phyloP scores from a whole-genome alignment of 1,140 invertebrate species.

The Papilio polyxenes region DNA sequence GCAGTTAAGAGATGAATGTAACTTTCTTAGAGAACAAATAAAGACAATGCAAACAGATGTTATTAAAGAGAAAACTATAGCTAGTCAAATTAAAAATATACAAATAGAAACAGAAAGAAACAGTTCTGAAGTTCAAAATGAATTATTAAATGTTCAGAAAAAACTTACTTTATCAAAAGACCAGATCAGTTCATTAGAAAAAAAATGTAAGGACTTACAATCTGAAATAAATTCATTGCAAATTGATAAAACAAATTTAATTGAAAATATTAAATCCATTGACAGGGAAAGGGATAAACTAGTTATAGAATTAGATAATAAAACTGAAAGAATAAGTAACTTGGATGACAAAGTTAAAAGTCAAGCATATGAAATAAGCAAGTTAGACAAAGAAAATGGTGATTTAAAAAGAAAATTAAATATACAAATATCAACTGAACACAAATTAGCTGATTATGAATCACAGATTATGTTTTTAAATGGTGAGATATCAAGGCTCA shows the following conservation, averaged over 20 bases:
- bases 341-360: slow-evolving; percentile 82
- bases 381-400: slow-evolving; percentile 71
- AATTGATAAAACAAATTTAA: slow-evolving; percentile 81
- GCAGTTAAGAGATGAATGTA: slow-evolving; percentile 73
- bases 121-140: slow-evolving; percentile 81
- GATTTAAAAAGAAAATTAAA: slow-evolving; percentile 74
- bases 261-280: slow-evolving; percentile 79
- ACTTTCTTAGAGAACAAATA: slow-evolving; percentile 73
- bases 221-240: slow-evolving; percentile 80
- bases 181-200: slow-evolving; percentile 79
- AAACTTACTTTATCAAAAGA: slow-evolving; percentile 81
- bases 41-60: slow-evolving; percentile 74
- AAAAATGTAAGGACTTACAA: slow-evolving; percentile 80
- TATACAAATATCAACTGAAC: slow-evolving; percentile 75
- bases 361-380: slow-evolving; percentile 74
- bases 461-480: slow-evolving; percentile 79
- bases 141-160: slow-evolving; percentile 80
- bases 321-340: slow-evolving; percentile 80
- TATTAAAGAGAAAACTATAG: slow-evolving; percentile 74
- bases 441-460: slow-evolving; percentile 81
- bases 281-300: slow-evolving; percentile 84
- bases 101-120: slow-evolving; percentile 84
- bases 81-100: slow-evolving; percentile 81
- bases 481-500: slow-evolving; percentile 75
- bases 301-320: slow-evolving; percentile 82